Percentiles rank a stretch among this genome's conserved stretches.
phyloP scores from a whole-genome alignment of 2,888 invertebrate species.

The Cantharis rufa region DNA sequence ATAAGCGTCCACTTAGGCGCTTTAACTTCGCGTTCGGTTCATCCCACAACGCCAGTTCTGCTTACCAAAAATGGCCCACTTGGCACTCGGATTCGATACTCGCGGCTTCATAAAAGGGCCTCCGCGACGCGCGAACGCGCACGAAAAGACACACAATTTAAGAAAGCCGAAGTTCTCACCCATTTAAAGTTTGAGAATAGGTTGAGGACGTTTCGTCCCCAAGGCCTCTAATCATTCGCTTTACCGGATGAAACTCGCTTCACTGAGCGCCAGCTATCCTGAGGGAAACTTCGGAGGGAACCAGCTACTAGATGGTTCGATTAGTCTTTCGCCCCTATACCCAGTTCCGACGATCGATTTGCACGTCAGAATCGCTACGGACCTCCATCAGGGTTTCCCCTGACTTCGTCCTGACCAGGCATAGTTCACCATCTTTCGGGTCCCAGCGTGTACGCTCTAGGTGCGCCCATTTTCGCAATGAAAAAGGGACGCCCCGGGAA shows the following conservation, averaged over 20 bases:
- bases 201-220: conserved; percentile 47
- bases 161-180: conserved; percentile 58
- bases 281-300: conserved; percentile 78
- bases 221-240: conserved; percentile 77
- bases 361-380: conserved; percentile 74
- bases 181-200: conserved; percentile 81
- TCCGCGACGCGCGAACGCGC: too few relatives aligned
- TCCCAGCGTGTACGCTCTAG: too few relatives aligned
- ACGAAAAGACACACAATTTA: too few relatives aligned
- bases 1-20: too few relatives aligned
- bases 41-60: too few relatives aligned
- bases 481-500: too few relatives aligned
- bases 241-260: conserved; percentile 68
- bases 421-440: too few relatives aligned
- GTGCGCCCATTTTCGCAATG: too few relatives aligned
- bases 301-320: conserved; percentile 80
- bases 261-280: conserved; percentile 67
- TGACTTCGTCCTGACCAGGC: conserved; percentile 58
- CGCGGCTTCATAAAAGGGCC: too few relatives aligned
- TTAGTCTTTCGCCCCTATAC: conserved; percentile 74
- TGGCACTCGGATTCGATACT: too few relatives aligned
- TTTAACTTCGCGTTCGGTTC: too few relatives aligned
- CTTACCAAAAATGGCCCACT: too few relatives aligned
- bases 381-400: conserved; percentile 51
- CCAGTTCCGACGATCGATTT: conserved; percentile 79